Base-by-base conservation (phyloP, 2,888 invertebrate species). In the Phorcus lineatus region DNA sequence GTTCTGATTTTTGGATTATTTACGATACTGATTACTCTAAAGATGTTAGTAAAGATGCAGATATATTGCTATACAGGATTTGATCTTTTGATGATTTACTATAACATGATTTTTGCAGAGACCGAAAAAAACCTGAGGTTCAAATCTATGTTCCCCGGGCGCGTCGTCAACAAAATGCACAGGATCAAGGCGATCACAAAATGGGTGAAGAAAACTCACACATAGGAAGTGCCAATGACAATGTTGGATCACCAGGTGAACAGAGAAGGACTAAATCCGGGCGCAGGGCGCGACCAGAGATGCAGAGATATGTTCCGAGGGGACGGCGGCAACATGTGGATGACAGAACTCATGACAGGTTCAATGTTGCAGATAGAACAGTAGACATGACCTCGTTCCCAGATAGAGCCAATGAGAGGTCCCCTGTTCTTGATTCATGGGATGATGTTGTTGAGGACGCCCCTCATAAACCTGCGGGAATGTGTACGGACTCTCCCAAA, bases 241-340 rank as follows among this genome's bases (percentile, higher is more conserved):
- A 52, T 54, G 16, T n/a, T 74, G 66, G 53, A 70, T n/a, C 77
- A 52, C 66, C 76, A 16, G 74, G 70, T 67, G 19, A 74, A 36
- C 57, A 76, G 52, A 77, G 77, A 9, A 78, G 70, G 28, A 78
- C 79, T 11, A 78, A 81, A 52, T 76, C 80, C 3, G 82, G 79
- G 4, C 77, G 74, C 28, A 82, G 80, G 22, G 19, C 40, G 40
- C 95, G 96, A 86, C 96, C 96, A 74, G 96, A 96, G 93, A 95
- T 96, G 57, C 96, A 96, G 24, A 95, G 96, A 77, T 97, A 96
- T 94, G 95, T 96, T 83, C 96, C 96, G 82, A 94, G 96, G 90
- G 96, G 95, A 82, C 94, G 91, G 55, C 81, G 92, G 17, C 81
- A 83, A 22, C 84, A 83, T 66, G 66, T 82, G 17, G 54, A 54